Evolutionary conservation across 2,888 invertebrate species (phyloP).

Genomic region (Aleiodes alternator): DNA sequence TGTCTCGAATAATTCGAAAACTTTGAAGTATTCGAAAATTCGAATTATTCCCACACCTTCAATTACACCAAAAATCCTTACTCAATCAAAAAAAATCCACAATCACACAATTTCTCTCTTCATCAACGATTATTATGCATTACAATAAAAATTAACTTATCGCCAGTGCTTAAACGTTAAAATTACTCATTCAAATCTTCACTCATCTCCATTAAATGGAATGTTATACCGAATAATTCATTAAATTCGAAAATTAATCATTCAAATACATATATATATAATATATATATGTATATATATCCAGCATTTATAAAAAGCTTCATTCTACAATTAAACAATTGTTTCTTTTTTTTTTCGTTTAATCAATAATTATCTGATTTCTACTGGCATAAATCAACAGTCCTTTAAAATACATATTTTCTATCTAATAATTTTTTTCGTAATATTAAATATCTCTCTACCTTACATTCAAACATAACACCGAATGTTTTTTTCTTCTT

Average conservation of each 20-base stretch:
- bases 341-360: slow-evolving; percentile 45
- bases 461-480: slow-evolving; percentile 75
- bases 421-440: slow-evolving; percentile 68
- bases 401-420: slow-evolving; percentile 71
- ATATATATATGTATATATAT: slow-evolving; percentile 47
- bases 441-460: slow-evolving; percentile 72
- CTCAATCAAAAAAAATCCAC: slow-evolving; percentile 4
- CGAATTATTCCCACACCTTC: no score
- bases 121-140: slow-evolving; percentile 28
- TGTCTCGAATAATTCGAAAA: no score
- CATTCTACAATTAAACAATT: slow-evolving; percentile 55
- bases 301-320: slow-evolving; percentile 71
- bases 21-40: no score
- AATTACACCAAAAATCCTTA: not conserved
- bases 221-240: slow-evolving; percentile 55
- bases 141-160: slow-evolving; percentile 37
- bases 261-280: not conserved
- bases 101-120: slow-evolving; percentile 22
- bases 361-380: slow-evolving; percentile 64
- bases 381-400: slow-evolving; percentile 73
- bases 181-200: slow-evolving; percentile 41
- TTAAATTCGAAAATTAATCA: slow-evolving; percentile 50
- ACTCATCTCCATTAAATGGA: slow-evolving; percentile 59
- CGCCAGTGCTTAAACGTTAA: slow-evolving; percentile 41
- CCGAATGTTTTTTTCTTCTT: slow-evolving; percentile 64